A percentile compares a stretch with the other conserved stretches of the same genome.
Conservation (phyloP, 2,113 vertebrate species). For the Cololabis saira region DNA sequence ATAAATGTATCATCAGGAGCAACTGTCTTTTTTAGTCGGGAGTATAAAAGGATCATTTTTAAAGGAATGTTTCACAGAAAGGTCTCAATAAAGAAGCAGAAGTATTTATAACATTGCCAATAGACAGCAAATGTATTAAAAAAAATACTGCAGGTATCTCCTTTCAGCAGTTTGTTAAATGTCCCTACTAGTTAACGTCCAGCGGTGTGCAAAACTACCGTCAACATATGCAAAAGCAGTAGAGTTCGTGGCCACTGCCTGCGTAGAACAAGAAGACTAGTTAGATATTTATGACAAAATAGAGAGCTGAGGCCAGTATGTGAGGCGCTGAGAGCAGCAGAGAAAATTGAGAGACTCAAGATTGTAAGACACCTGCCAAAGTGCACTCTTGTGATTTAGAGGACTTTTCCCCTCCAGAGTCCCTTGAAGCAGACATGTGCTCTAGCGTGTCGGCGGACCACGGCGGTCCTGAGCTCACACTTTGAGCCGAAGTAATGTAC, state of each 20-base stretch:
- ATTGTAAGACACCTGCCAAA: background rate
- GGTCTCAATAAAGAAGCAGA: too few species aligned
- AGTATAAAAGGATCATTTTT: too few species aligned
- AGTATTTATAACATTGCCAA: too few species aligned
- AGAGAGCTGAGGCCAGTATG: background rate
- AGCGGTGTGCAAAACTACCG: background rate
- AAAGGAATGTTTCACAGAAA: too few species aligned
- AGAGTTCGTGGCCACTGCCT: too few species aligned
- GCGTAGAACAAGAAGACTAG: background rate
- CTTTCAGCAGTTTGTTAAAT: too few species aligned
- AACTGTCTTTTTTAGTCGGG: too few species aligned
- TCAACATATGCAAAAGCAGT: background rate
- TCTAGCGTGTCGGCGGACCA: background rate
- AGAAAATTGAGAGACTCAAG: background rate
- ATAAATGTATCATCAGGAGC: too few species aligned
- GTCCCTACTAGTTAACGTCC: too few species aligned
- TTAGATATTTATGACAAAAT: too few species aligned
- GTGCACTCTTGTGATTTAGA: slow-evolving; percentile 1
- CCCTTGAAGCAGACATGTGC: slow-evolving; percentile 7
- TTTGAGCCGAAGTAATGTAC: background rate
- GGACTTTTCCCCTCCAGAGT: slow-evolving; percentile 9
- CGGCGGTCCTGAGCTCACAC: background rate
- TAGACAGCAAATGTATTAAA: too few species aligned
- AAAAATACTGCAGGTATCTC: too few species aligned
- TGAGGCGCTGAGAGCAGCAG: background rate